A percentile compares a stretch with the other conserved stretches of the same genome.
phyloP scores from a whole-genome alignment of 2,888 invertebrate species.

The Heteromurus nitidus region DNA sequence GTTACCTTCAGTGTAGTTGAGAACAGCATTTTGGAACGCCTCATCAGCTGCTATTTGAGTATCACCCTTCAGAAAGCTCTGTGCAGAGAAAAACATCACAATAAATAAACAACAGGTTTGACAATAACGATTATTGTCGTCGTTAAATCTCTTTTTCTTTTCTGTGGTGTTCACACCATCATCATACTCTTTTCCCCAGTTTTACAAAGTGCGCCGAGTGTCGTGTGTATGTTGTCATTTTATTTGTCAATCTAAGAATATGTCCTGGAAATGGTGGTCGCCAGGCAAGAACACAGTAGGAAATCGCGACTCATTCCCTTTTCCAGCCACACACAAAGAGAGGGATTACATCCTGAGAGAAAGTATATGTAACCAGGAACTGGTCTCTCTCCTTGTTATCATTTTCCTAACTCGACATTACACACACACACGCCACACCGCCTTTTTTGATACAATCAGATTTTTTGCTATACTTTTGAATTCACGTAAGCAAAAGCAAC shows the following conservation, averaged over 20 bases:
- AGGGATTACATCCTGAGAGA: too few species aligned
- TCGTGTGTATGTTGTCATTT: constrained; percentile 23
- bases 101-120: constrained; percentile 36
- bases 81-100: constrained; percentile 74
- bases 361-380: too few species aligned
- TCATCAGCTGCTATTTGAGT: constrained; percentile 98
- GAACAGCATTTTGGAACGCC: constrained; percentile 99
- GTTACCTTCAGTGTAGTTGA: constrained; percentile 89
- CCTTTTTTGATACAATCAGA: too few species aligned
- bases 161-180: neutral
- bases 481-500: too few species aligned
- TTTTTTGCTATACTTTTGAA: too few species aligned
- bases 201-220: constrained; percentile 15
- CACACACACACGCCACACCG: too few species aligned
- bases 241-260: constrained; percentile 9
- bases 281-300: neutral
- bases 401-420: too few species aligned
- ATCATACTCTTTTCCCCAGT: constrained; percentile 6
- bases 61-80: constrained; percentile 97
- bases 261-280: neutral
- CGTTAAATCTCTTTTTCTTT: constrained; percentile 43
- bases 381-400: too few species aligned
- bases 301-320: constrained; percentile 20
- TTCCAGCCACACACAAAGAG: too few species aligned
- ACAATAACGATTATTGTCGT: constrained; percentile 39